Percentiles rank a stretch among this genome's conserved stretches.
Evolutionary conservation across 2,113 vertebrate species (phyloP).

Genomic region (cat (Felis catus)): DNA sequence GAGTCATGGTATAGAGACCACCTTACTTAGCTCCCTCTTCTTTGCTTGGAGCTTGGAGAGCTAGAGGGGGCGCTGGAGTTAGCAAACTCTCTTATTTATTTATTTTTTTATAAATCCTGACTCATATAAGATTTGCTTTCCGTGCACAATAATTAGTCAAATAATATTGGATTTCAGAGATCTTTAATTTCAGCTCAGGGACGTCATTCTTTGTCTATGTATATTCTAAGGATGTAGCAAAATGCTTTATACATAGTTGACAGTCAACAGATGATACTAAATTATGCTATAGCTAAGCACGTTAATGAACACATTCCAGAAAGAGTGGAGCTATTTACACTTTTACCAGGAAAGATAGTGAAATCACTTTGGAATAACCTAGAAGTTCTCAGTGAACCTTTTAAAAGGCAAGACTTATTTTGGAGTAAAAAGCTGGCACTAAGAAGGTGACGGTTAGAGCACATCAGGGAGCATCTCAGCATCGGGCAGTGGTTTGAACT

Average conservation of each 20-base stretch:
- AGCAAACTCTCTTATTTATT: neutral
- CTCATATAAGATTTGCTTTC: neutral
- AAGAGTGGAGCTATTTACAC: neutral
- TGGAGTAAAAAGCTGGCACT: neutral
- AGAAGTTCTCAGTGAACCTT: neutral
- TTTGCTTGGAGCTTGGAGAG: neutral
- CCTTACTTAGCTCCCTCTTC: neutral
- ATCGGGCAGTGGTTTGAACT: neutral
- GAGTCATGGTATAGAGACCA: neutral
- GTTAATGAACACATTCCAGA: neutral
- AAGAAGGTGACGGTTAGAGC: neutral
- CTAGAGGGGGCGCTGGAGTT: neutral
- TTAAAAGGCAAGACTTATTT: neutral
- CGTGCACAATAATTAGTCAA: neutral
- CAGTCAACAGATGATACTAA: neutral
- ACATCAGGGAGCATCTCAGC: neutral
- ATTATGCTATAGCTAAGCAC: conserved; percentile 19
- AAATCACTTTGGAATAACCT: neutral
- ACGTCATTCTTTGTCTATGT: neutral
- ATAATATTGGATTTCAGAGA: neutral
- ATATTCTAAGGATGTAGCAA: neutral
- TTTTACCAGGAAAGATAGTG: neutral
- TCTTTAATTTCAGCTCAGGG: neutral
- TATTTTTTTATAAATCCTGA: neutral
- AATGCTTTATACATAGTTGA: neutral